phyloP scores from a whole-genome alignment of 2,797 vertebrate species.

The Ctenochaetus hawaiiensis region DNA sequence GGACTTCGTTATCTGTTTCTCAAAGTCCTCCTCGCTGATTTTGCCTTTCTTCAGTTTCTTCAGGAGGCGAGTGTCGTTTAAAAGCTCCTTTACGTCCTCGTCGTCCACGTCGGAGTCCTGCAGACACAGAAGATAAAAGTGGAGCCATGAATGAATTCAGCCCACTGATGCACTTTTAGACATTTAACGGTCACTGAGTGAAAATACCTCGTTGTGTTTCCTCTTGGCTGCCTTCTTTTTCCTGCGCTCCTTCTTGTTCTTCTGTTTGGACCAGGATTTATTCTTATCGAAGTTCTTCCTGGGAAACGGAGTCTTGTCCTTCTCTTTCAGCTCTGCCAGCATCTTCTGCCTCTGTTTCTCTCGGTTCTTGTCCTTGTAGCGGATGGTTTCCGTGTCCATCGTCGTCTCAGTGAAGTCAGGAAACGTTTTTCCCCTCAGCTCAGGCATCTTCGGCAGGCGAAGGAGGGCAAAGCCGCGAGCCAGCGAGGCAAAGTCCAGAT shows the following conservation, averaged over 20 bases:
- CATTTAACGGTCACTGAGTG: accelerated
- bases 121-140: background rate
- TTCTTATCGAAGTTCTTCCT: constrained; percentile 87
- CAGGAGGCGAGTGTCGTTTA: constrained; percentile 93
- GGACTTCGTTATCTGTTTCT: constrained; percentile 83
- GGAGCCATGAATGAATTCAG: background rate
- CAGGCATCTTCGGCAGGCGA: constrained; percentile 95
- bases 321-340: constrained; percentile 84
- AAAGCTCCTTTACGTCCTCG: constrained; percentile 90
- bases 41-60: constrained; percentile 93
- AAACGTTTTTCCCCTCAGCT: constrained; percentile 90
- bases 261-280: constrained; percentile 96
- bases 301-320: constrained; percentile 25
- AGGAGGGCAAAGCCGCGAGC: constrained; percentile 94
- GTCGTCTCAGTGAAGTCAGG: constrained; percentile 86
- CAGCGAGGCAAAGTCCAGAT: constrained; percentile 91
- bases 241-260: constrained; percentile 89
- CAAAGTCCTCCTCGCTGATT: constrained; percentile 94
- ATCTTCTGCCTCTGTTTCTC: constrained; percentile 92
- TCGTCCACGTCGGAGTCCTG: constrained; percentile 87
- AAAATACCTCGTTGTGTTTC: constrained; percentile 87
- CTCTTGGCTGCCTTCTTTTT: constrained; percentile 89
- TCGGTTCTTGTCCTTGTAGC: constrained; percentile 93
- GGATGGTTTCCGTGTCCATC: constrained; percentile 91
- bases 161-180: accelerated